These are phyloP conservation scores for Rapana venosa DNA, from an alignment of 2,888 invertebrate genomes.

Conservation along the genomic window DNA sequence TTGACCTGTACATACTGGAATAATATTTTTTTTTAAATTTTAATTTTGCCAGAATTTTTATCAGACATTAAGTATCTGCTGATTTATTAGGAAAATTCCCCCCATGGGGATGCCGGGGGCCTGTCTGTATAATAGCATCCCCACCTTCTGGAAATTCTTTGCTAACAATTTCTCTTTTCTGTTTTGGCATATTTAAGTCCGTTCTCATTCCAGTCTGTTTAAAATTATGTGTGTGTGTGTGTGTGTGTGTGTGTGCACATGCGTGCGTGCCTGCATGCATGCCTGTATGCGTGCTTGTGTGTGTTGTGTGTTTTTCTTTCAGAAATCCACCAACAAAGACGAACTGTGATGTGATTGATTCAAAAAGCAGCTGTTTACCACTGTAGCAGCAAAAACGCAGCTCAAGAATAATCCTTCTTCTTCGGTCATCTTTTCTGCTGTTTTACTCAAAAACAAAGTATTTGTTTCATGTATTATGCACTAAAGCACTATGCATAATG, in stretches of 20 bases:
- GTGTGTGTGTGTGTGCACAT: slow-evolving; percentile 19
- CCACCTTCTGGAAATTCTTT: no score
- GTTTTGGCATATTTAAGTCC: neutral
- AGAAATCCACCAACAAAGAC: slow-evolving; percentile 19
- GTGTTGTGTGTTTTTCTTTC: neutral
- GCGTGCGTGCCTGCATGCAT: neutral
- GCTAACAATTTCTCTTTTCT: neutral
- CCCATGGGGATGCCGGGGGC: neutral
- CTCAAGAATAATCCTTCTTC: neutral
- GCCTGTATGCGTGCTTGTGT: neutral
- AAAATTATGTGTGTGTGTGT: neutral
- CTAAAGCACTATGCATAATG: no score
- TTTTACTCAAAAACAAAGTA: no score
- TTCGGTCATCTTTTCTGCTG: no score
- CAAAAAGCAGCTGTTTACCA: no score
- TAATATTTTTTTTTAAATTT: no score
- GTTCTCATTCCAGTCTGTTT: neutral
- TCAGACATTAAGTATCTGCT: neutral
- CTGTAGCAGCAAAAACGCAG: neutral
- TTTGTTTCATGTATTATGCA: no score
- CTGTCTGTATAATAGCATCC: neutral
- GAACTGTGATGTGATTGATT: slow-evolving; percentile 1
- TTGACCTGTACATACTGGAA: no score
- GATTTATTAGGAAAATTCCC: neutral
- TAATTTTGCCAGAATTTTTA: no score